Base-by-base conservation (phyloP, 2,888 invertebrate species). In the Coleophora flavipennella region DNA sequence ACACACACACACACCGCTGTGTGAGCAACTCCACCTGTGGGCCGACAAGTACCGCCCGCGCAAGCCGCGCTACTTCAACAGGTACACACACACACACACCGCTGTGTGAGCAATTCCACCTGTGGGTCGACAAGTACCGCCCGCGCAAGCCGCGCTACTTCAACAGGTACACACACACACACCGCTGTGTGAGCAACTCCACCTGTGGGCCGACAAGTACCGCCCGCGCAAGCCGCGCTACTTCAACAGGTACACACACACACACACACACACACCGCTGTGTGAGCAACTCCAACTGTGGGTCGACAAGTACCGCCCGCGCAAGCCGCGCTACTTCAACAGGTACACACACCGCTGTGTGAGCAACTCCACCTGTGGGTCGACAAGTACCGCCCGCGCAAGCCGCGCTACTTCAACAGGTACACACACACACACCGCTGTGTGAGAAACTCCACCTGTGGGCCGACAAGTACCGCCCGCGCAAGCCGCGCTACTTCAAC, bases 251-350 rank as follows among this genome's bases (percentile, higher is more conserved):
- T 78, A 33, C 11, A 6, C 10, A 8, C 27, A 6, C 20, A 20
- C 20, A 20, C 20, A 20, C 20, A 20, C 20, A n/a, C 12, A 8
- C 11, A 8, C 33, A 33, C 28, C 91, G 25, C 74, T 97, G 48
- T 95, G 95, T 55, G 91, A 91, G 45, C 93, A 95, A 77, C 91
- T 95, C 8, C 94, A 95, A 61, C 80, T 96, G 25, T 99, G 99
- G 96, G 96, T 97, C 0, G 99, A 99, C 78, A 99, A 99, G 80
- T 99, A 99, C 75, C 85, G 99, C 9, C 99, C 99, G 0, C 81
- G 99, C 35, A 99, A 99, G 53, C 99, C 99, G 1, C 81, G 99
- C 13, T 99, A 99, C 81, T 98, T 99, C 83, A 99, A 99, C 86
- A 86, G 84, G 81, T 78, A 33, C 11, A 6, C 10, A 8, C 27